Percentiles rank a stretch among this genome's conserved stretches.
These are phyloP conservation scores for Sinocyclocheilus grahami DNA, from an alignment of 2,113 vertebrate species.

Conservation along the genomic window DNA sequence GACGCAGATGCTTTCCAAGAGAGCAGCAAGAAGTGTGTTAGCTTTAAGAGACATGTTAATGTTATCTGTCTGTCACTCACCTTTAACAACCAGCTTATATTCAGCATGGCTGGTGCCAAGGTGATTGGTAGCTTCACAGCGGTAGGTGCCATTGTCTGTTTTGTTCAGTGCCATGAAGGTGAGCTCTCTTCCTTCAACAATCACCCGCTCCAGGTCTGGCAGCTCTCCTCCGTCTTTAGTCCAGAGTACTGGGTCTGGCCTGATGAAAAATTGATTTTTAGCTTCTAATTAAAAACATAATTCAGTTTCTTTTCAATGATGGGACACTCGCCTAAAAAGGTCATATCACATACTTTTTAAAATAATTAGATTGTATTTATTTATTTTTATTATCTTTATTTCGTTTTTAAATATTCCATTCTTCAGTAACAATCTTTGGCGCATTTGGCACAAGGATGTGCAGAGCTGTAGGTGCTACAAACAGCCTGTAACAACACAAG, in stretches of 20 bases:
- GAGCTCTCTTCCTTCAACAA: constrained; percentile 91
- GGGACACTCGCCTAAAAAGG: background rate
- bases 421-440: background rate
- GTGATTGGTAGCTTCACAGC: constrained; percentile 95
- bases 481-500: background rate
- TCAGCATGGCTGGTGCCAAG: constrained; percentile 93
- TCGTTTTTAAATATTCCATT: background rate
- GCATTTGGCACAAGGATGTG: background rate
- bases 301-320: background rate
- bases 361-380: too few species aligned
- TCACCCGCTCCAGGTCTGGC: constrained; percentile 92
- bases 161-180: constrained; percentile 97
- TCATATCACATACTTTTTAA: background rate
- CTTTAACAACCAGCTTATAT: constrained; percentile 95
- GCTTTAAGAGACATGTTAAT: constrained; percentile 17
- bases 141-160: constrained; percentile 98
- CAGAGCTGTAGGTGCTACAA: background rate
- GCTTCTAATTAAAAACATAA: background rate
- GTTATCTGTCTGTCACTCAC: constrained; percentile 77
- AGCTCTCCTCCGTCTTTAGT: constrained; percentile 95
- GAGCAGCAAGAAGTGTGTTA: constrained; percentile 20
- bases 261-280: constrained; percentile 60
- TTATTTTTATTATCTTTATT: background rate
- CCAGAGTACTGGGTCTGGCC: constrained; percentile 96
- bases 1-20: constrained; percentile 1